Conservation (phyloP, 2,888 invertebrate genomes). For the Pollenia amentaria region DNA sequence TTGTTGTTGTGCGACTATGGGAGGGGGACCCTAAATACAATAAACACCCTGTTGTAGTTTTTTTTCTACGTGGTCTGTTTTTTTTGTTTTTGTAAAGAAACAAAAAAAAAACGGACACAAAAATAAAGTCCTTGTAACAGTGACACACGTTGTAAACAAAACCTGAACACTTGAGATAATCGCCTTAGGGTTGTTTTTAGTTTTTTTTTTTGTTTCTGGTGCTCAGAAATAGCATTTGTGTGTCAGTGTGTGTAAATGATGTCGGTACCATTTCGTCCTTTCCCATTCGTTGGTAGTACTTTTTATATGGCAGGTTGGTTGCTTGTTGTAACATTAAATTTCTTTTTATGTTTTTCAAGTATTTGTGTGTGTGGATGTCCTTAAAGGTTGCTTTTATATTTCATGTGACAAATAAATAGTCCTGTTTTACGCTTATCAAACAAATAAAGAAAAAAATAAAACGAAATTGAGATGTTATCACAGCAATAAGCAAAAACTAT, state of each 20-base stretch:
- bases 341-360: conserved; percentile 11
- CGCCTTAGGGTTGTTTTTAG: conserved; percentile 82
- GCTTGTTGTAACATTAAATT: neutral
- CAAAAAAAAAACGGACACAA: conserved; percentile 46
- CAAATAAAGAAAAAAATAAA: conserved; percentile 45
- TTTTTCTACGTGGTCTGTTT: conserved; percentile 1
- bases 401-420: conserved; percentile 75
- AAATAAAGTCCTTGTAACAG: conserved; percentile 74
- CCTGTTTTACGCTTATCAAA: conserved; percentile 76
- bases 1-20: conserved; percentile 31
- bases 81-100: conserved; percentile 45
- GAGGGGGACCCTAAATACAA: conserved; percentile 59
- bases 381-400: conserved; percentile 47
- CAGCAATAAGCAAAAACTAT: conserved; percentile 84
- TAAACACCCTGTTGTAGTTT: conserved; percentile 68
- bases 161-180: conserved; percentile 81
- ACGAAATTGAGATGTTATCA: conserved; percentile 83
- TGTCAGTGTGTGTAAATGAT: neutral
- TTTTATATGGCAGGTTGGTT: neutral
- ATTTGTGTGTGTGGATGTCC: conserved; percentile 52
- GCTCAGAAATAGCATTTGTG: conserved; percentile 8
- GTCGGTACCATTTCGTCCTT: neutral
- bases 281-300: conserved; percentile 2
- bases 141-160: conserved; percentile 76
- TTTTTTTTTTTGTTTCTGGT: conserved; percentile 52